phyloP scores from a whole-genome alignment of 2,888 invertebrate genomes.

The Lepidochitona cinerea region DNA sequence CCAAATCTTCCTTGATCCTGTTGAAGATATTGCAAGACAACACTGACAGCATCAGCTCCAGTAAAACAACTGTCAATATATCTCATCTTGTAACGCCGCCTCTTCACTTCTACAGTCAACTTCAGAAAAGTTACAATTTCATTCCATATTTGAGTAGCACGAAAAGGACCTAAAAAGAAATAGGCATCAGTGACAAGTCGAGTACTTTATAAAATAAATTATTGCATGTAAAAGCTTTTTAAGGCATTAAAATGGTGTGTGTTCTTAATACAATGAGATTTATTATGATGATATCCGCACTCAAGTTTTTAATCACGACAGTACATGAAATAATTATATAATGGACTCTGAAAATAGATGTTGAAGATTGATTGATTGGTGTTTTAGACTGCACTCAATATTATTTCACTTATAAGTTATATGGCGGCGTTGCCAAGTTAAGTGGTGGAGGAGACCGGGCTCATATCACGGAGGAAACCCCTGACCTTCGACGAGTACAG shows the following conservation, averaged over 20 bases:
- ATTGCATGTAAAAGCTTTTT: background rate
- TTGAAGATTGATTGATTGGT: too few relatives aligned
- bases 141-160: constrained; percentile 68
- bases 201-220: background rate
- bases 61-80: constrained; percentile 63
- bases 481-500: too few relatives aligned
- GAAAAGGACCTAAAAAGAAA: constrained; percentile 52
- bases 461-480: too few relatives aligned
- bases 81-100: constrained; percentile 56
- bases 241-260: background rate
- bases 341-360: too few relatives aligned
- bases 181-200: background rate
- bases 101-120: constrained; percentile 58
- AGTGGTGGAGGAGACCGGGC: too few relatives aligned
- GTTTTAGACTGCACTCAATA: too few relatives aligned
- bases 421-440: too few relatives aligned
- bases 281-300: too few relatives aligned
- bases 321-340: too few relatives aligned
- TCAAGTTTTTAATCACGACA: too few relatives aligned
- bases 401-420: too few relatives aligned
- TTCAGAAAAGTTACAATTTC: constrained; percentile 62
- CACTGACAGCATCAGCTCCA: constrained; percentile 65
- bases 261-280: too few relatives aligned
- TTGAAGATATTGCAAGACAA: constrained; percentile 58
- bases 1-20: constrained; percentile 57